Evolutionary conservation across 2,797 vertebrate species (phyloP), one percentile per base, ranked within the genome.

Genomic region (Loris lydekkerianus): DNA sequence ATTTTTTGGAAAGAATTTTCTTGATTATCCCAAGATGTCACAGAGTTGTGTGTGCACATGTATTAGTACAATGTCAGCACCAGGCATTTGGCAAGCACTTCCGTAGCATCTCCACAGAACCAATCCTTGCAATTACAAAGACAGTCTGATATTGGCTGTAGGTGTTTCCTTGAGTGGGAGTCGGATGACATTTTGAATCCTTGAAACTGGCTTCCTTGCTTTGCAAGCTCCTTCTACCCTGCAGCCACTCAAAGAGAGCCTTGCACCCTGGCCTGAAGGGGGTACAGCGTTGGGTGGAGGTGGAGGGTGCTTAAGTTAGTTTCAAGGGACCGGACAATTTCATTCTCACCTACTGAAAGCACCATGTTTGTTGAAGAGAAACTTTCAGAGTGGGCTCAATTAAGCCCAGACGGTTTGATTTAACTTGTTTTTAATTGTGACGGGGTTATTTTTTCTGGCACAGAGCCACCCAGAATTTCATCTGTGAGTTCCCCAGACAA

Each of bases 261-360:
- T 84, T 82, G 17, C 7, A 76, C 18, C n/a, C 13, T 94, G 87
- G n/a, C 61, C 82, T 86, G 65, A 96, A 94, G 18, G 40, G 65
- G 21, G 75, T 91, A 93, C 91, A 85, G 91, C n/a, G 69, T 46
- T 65, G 87, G 67, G 17, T 53, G 49, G 49, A 14, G 49, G 49
- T 53, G 49, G 49, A 2, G 49, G 49, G 49, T 53, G 14, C 85
- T 98, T 96, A 77, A 96, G 31, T 95, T 97, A 93, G 94, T 82
- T 98, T 85, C 49, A 95, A 86, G 67, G 94, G 95, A 96, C 98
- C 98, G 98, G 97, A 97, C 96, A 98, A 94, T 96, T 98, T 99
- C 98, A 98, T 93, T 98, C 98, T 98, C 98, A 98, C 98, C 97
- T 98, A 97, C 97, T 97, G 97, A 97, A 98, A 98, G 94, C 88